A percentile compares a stretch with the other conserved stretches of the same genome.
phyloP scores from a whole-genome alignment of 2,888 invertebrate species.

The Agrochola lychnidis region DNA sequence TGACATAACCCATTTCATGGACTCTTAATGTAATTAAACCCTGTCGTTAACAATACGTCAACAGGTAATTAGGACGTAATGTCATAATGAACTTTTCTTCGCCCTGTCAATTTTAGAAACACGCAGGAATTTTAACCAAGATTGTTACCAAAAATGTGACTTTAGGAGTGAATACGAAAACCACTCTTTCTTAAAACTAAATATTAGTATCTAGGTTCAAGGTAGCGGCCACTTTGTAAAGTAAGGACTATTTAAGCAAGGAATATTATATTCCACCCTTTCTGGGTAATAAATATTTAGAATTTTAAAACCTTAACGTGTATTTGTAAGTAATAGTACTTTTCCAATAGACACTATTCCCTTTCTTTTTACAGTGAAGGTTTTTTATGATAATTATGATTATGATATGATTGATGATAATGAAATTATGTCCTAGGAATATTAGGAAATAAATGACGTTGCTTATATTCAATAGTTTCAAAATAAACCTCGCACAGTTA shows the following conservation, averaged over 20 bases:
- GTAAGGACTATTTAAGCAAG: neutral
- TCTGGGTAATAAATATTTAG: neutral
- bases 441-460: neutral
- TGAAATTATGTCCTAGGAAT: too few relatives aligned
- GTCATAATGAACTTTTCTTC: neutral
- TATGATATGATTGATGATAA: too few relatives aligned
- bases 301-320: neutral
- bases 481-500: conserved; percentile 4
- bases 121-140: neutral
- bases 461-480: conserved; percentile 1
- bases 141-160: neutral
- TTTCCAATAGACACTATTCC: too few relatives aligned
- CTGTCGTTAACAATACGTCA: conserved; percentile 20
- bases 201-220: neutral
- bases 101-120: neutral
- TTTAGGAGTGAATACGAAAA: neutral
- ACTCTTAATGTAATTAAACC: conserved; percentile 19
- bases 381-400: too few relatives aligned
- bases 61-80: conserved; percentile 5
- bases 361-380: too few relatives aligned
- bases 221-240: neutral
- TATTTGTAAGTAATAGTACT: neutral
- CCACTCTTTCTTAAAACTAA: neutral
- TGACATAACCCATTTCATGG: conserved; percentile 15
- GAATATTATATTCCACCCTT: conserved; percentile 14